Evolutionary conservation across 2,888 invertebrate species (phyloP).

Genomic region (Nomada hirtipes): DNA sequence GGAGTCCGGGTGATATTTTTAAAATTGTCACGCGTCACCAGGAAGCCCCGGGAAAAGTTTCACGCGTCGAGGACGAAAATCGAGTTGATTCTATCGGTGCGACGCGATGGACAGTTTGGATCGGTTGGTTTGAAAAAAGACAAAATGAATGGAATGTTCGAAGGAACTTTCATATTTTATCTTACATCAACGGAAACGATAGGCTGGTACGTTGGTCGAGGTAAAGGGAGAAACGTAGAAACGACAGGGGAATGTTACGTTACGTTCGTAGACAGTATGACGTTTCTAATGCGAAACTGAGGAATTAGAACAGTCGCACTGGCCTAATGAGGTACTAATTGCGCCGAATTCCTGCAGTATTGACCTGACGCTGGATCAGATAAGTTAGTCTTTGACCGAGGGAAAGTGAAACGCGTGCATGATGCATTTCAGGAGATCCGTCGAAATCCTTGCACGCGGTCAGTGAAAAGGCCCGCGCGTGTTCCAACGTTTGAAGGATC

Average conservation of each 20-base stretch:
- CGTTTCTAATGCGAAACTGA: conserved; percentile 74
- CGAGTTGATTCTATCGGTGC: neutral
- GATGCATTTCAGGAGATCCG: conserved; percentile 50
- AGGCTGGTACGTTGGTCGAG: conserved; percentile 34
- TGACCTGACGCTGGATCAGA: conserved; percentile 64
- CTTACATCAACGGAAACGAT: neutral
- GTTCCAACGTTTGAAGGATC: conserved; percentile 12
- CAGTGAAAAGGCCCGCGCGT: neutral
- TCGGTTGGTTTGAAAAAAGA: too few relatives aligned
- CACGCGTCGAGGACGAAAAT: neutral
- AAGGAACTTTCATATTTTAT: conserved; percentile 18
- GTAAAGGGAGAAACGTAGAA: conserved; percentile 22
- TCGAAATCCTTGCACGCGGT: conserved; percentile 41
- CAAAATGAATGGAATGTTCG: neutral
- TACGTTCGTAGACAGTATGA: conserved; percentile 66
- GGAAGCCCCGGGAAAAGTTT: conserved; percentile 7
- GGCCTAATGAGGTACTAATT: conserved; percentile 73
- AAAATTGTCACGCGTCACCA: conserved; percentile 8
- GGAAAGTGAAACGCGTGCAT: conserved; percentile 57
- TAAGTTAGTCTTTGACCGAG: conserved; percentile 41
- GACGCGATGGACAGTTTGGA: neutral
- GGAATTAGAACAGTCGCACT: conserved; percentile 69
- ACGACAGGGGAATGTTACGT: conserved; percentile 67
- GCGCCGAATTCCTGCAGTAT: conserved; percentile 68
- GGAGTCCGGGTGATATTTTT: conserved; percentile 30